A percentile compares a stretch with the other conserved stretches of the same genome.
phyloP scores from a whole-genome alignment of 2,113 vertebrate genomes.

The Python bivittatus region DNA sequence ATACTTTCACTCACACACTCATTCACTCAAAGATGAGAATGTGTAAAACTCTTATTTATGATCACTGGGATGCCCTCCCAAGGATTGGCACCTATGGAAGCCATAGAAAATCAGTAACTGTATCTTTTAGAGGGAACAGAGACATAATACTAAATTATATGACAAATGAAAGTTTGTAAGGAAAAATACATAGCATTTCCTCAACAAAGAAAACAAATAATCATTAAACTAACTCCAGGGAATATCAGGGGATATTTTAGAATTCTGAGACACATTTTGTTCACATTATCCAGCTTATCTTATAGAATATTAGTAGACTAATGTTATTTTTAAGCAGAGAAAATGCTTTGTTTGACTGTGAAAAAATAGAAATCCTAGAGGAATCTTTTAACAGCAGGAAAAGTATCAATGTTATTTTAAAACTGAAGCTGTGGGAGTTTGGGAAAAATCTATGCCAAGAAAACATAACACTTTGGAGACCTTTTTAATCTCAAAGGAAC shows the following conservation, averaged over 20 bases:
- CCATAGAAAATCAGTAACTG: neutral
- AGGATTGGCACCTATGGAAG: neutral
- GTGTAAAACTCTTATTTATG: neutral
- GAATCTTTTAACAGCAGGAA: conserved; percentile 37
- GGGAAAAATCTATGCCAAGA: conserved; percentile 39
- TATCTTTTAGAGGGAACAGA: neutral
- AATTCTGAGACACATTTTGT: conserved; percentile 1
- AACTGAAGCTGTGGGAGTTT: conserved; percentile 36
- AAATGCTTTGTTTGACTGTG: conserved; percentile 27
- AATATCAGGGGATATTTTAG: neutral
- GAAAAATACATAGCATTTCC: neutral
- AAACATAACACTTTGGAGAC: conserved; percentile 39
- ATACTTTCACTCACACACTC: neutral
- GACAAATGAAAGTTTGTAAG: neutral
- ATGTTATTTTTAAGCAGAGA: conserved; percentile 24
- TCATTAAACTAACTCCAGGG: neutral
- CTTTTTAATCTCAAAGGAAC: conserved; percentile 50
- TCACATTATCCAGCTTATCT: conserved; percentile 4
- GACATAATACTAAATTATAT: neutral
- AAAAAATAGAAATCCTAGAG: conserved; percentile 44
- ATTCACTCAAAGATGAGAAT: neutral
- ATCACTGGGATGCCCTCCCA: neutral
- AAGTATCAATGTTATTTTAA: conserved; percentile 40
- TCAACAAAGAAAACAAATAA: conserved; percentile 1
- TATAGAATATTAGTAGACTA: conserved; percentile 31